phyloP scores from a whole-genome alignment of 2,113 vertebrate genomes.

The Ophiodon elongatus region DNA sequence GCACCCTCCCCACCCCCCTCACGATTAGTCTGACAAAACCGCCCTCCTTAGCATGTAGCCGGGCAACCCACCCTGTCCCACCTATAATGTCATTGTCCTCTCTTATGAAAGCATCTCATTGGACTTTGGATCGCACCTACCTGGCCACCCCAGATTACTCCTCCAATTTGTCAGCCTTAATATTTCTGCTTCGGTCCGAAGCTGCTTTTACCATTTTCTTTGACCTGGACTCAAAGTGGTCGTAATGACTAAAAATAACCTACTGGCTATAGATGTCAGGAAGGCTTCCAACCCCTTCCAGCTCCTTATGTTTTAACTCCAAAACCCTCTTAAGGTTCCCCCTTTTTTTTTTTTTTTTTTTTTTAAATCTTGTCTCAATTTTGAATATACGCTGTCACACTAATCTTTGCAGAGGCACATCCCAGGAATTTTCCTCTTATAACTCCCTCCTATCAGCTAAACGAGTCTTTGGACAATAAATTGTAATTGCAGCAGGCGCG shows the following conservation, averaged over 20 bases:
- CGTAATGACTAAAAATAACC: constrained; percentile 4
- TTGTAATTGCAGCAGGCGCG: constrained; percentile 79
- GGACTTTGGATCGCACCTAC: constrained; percentile 21
- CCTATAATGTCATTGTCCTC: neutral
- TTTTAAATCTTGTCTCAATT: neutral
- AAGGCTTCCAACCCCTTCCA: neutral
- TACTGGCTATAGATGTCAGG: constrained; percentile 20
- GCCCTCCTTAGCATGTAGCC: constrained; percentile 40
- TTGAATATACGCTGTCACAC: constrained; percentile 23
- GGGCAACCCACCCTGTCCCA: constrained; percentile 43
- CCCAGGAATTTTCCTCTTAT: constrained; percentile 70
- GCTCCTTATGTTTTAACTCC: neutral
- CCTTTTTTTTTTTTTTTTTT: too few species aligned
- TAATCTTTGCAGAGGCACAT: constrained; percentile 42
- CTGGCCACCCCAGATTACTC: constrained; percentile 3
- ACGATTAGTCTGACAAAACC: constrained; percentile 56
- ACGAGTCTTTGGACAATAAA: constrained; percentile 79
- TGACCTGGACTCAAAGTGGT: neutral
- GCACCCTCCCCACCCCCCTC: constrained; percentile 69
- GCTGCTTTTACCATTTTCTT: constrained; percentile 8
- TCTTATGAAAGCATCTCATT: neutral
- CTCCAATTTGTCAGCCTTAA: neutral
- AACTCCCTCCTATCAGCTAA: constrained; percentile 68
- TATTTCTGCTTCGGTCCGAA: neutral
- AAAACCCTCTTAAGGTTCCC: neutral